phyloP scores from a whole-genome alignment of 37 sponge, comb jelly and placozoan genomes.

The Aphrocallistes beatrix region DNA sequence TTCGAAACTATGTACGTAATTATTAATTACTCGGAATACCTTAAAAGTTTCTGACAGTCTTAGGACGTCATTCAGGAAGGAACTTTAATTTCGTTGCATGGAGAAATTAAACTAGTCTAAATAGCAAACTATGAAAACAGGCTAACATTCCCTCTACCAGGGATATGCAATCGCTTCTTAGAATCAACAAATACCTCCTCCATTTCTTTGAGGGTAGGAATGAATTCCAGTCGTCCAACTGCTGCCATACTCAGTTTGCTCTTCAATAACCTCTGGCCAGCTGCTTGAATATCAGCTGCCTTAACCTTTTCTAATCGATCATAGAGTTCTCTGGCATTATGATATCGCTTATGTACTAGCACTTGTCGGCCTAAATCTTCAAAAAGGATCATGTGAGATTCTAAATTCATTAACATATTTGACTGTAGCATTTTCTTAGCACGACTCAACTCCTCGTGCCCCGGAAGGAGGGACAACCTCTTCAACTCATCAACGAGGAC shows the following conservation, averaged over 20 bases:
- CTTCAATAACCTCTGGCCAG: not conserved
- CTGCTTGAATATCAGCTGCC: not conserved
- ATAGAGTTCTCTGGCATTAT: not conserved
- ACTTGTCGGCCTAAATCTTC: slow-evolving; percentile 86
- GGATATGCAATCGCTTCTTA: not conserved
- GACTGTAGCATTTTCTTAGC: slow-evolving; percentile 89
- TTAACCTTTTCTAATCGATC: not conserved
- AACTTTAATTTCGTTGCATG: no score
- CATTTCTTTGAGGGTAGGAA: not conserved
- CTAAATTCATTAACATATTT: slow-evolving; percentile 89
- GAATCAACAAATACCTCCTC: not conserved
- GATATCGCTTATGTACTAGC: not conserved
- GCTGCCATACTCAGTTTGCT: slow-evolving; percentile 2
- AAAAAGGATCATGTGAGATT: slow-evolving; percentile 62
- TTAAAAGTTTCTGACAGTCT: no score
- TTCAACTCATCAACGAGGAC: not conserved
- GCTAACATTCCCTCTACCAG: no score
- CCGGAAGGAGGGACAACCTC: not conserved
- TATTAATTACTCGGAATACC: no score
- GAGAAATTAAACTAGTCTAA: no score
- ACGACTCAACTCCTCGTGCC: slow-evolving; percentile 49
- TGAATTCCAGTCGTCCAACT: not conserved
- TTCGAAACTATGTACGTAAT: no score
- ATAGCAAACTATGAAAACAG: no score
- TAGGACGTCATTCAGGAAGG: no score